A percentile compares a stretch with the other conserved stretches of the same genome.
Evolutionary conservation across 2,888 invertebrate species (phyloP).

Genomic region (Portevinia maculata): DNA sequence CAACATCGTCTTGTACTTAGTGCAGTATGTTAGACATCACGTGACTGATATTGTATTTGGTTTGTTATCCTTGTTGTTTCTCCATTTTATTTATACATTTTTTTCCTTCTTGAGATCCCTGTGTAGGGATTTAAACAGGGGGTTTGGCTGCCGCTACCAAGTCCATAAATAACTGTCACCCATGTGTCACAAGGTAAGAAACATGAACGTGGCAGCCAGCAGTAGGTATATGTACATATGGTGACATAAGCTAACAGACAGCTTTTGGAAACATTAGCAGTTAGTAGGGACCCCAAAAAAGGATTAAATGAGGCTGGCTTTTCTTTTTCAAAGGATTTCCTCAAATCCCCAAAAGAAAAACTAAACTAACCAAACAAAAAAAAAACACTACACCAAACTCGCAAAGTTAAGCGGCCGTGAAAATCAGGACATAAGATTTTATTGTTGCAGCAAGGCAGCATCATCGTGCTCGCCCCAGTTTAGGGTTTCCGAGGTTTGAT

Average conservation of each 20-base stretch:
- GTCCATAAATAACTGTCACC: slow-evolving; percentile 74
- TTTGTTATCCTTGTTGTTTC: slow-evolving; percentile 52
- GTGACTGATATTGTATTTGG: slow-evolving; percentile 64
- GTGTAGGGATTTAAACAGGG: slow-evolving; percentile 60
- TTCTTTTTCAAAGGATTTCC: slow-evolving; percentile 31
- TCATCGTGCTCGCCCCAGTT: slow-evolving; percentile 65
- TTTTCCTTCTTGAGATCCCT: slow-evolving; percentile 29
- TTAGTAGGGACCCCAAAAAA: slow-evolving; percentile 11
- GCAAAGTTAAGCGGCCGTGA: slow-evolving; percentile 65
- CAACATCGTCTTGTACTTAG: slow-evolving; percentile 66
- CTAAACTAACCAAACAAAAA: slow-evolving; percentile 1
- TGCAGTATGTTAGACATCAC: slow-evolving; percentile 71
- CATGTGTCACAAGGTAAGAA: slow-evolving; percentile 74
- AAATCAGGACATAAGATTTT: slow-evolving; percentile 72
- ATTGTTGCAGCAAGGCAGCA: slow-evolving; percentile 56
- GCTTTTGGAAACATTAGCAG: slow-evolving; percentile 60
- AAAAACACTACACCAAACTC: background rate
- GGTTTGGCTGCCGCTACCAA: slow-evolving; percentile 61
- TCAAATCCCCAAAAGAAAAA: slow-evolving; percentile 9
- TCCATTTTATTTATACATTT: slow-evolving; percentile 1
- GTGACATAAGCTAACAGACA: slow-evolving; percentile 69
- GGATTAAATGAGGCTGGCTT: slow-evolving; percentile 49
- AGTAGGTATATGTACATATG: slow-evolving; percentile 39
- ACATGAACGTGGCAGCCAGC: slow-evolving; percentile 69
- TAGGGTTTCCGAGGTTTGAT: slow-evolving; percentile 62